Base-by-base conservation (phyloP, 2,113 vertebrate species). In the Cyprinodon variegatus region DNA sequence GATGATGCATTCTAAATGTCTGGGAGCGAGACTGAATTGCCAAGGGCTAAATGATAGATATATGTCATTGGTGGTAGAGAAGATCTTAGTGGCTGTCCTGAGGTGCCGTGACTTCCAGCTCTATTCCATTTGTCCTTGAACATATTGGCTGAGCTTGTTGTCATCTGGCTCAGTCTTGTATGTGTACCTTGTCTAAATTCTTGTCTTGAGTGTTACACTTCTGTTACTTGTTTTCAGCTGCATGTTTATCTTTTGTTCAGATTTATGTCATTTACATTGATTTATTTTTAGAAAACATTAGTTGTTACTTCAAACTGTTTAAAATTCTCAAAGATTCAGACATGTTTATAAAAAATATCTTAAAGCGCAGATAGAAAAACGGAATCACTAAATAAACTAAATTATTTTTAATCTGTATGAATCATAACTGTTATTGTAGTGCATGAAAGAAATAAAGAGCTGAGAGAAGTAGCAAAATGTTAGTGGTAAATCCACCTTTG, bases 1-100 rank as follows among this genome's bases (percentile, higher is more conserved):
- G 93, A 93, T 92, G 93, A 93, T 89, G 93, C 93, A 87, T 90
- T 92, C 86, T 72, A 92, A 90, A 88, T 90, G 89, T 93, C 93
- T 91, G 87, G 39, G 20, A 8, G 37, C 84, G 90, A 83, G 86
- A 88, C 88, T 85, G 86, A 81, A 90, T 91, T 87, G 90, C 93
- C 89, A 53, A 68, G 83, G 88, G 90, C 91, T 89, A 91, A 91
- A 89, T 92, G 92, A 94, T 86, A 93, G 93, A 94, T 93, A 92
- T 89, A 87, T 90, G 89, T 89, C 90, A 83, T 85, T 90, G 77
- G 79, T 88, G 84, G 90, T 90, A 78, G 87, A 84, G 82, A 80
- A 78, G 86, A 90, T 90, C 90, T 85, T 80, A 85, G 86, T 89
- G 89, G 90, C 88, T 93, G 88, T 86, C 89, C 90, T 72, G 72